phyloP scores from a whole-genome alignment of 1,140 invertebrate genomes.

The Tetranychus urticae region DNA sequence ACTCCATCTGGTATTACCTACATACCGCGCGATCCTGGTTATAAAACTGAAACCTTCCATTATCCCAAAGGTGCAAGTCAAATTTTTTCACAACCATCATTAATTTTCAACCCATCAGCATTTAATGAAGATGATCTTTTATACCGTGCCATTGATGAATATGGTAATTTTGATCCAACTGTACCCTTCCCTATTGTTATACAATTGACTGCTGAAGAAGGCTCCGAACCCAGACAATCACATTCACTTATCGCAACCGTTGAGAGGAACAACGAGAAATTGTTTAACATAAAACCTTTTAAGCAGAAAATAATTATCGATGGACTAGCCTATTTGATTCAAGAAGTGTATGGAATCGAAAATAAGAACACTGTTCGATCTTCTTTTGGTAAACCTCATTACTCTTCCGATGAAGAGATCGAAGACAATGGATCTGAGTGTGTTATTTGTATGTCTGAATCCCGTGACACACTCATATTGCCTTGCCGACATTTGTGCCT shows the following conservation, averaged over 20 bases:
- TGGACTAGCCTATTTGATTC: conserved; percentile 81
- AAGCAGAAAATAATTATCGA: conserved; percentile 97
- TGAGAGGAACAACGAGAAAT: conserved; percentile 70
- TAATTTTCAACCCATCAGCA: conserved; percentile 51
- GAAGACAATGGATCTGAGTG: conserved; percentile 95
- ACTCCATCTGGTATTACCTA: conserved; percentile 34
- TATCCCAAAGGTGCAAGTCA: conserved; percentile 85
- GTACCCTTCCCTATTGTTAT: conserved; percentile 50
- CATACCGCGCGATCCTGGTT: conserved; percentile 43
- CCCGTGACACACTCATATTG: conserved; percentile 84
- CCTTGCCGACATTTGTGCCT: conserved; percentile 93
- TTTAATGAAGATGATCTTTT: conserved; percentile 45
- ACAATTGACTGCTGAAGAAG: conserved; percentile 75
- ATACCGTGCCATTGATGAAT: conserved; percentile 11
- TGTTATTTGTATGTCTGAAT: conserved; percentile 97
- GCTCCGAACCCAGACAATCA: conserved; percentile 68
- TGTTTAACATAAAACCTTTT: conserved; percentile 72
- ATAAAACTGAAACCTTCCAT: conserved; percentile 72
- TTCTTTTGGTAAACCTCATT: not conserved
- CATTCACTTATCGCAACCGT: conserved; percentile 82
- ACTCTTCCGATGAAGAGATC: conserved; percentile 43
- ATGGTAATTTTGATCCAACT: conserved; percentile 5
- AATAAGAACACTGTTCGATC: conserved; percentile 51
- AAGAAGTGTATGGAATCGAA: conserved; percentile 99
- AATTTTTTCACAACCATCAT: conserved; percentile 59